Conservation (phyloP, 2,888 invertebrate genomes). For the Hydrotaea diabolus region DNA sequence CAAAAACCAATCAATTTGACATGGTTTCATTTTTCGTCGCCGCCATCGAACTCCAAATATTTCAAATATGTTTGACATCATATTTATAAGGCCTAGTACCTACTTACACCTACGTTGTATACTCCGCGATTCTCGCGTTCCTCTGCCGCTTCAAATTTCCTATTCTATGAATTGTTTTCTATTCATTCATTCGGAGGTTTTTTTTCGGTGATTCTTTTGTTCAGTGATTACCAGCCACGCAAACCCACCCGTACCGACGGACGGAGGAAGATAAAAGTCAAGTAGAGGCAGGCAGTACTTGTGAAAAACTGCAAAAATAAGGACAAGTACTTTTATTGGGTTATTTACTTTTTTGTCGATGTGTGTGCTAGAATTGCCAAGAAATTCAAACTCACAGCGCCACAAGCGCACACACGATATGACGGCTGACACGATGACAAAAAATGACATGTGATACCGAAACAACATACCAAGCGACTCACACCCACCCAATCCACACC, state of each 20-base stretch:
- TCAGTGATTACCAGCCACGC: constrained; percentile 47
- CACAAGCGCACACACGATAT: not conserved
- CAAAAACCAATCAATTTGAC: constrained; percentile 72
- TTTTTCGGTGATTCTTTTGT: constrained; percentile 4
- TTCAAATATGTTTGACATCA: not conserved
- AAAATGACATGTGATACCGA: constrained; percentile 45
- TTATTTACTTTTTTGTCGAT: constrained; percentile 5
- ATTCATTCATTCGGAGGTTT: not conserved
- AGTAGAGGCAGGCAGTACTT: constrained; percentile 17
- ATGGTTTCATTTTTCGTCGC: constrained; percentile 72
- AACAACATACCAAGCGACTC: not conserved
- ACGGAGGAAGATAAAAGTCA: constrained; percentile 23
- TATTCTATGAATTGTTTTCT: constrained; percentile 20
- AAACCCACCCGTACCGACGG: constrained; percentile 9
- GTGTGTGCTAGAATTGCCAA: constrained; percentile 29
- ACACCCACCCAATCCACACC: not conserved
- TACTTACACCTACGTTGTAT: not conserved
- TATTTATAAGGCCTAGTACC: not conserved
- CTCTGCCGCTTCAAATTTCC: not conserved
- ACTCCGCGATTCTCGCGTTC: not conserved
- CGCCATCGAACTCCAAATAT: not conserved
- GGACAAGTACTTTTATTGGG: constrained; percentile 39
- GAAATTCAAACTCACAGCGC: not conserved
- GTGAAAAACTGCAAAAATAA: constrained; percentile 16
- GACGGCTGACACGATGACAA: constrained; percentile 37